Conservation (phyloP, 2,113 vertebrate genomes). For the Pelmatolapia mariae region DNA sequence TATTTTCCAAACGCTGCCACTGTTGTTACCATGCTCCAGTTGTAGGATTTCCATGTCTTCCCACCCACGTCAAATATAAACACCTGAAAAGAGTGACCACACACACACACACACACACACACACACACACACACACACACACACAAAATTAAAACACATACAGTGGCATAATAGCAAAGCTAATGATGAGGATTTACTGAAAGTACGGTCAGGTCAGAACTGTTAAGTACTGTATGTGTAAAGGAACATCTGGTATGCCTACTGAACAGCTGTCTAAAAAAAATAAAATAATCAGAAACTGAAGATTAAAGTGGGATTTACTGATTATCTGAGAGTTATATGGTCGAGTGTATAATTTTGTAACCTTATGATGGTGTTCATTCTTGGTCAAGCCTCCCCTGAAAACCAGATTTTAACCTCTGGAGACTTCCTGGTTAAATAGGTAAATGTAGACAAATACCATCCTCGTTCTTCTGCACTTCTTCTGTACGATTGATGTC, state of each 20-base stretch:
- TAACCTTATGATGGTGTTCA: neutral
- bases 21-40: constrained; percentile 90
- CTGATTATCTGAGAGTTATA: neutral
- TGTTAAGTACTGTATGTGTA: neutral
- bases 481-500: fast-evolving
- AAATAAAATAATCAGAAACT: neutral
- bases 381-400: neutral
- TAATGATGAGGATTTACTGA: neutral
- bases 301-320: neutral
- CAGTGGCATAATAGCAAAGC: fast-evolving
- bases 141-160: neutral
- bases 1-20: constrained; percentile 86
- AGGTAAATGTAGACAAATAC: neutral
- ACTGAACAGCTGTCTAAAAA: neutral
- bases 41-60: constrained; percentile 85
- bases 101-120: no score
- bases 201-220: neutral
- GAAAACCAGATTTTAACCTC: neutral
- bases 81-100: constrained; percentile 81
- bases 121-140: neutral
- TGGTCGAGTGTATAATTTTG: neutral
- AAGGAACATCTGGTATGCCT: neutral
- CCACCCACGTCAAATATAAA: constrained; percentile 88
- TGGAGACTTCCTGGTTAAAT: neutral
- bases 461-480: neutral